Evolutionary conservation across 2,888 invertebrate genomes (phyloP), one percentile per base, ranked within the genome.

Genomic region (Euspilapteryx auroguttella): DNA sequence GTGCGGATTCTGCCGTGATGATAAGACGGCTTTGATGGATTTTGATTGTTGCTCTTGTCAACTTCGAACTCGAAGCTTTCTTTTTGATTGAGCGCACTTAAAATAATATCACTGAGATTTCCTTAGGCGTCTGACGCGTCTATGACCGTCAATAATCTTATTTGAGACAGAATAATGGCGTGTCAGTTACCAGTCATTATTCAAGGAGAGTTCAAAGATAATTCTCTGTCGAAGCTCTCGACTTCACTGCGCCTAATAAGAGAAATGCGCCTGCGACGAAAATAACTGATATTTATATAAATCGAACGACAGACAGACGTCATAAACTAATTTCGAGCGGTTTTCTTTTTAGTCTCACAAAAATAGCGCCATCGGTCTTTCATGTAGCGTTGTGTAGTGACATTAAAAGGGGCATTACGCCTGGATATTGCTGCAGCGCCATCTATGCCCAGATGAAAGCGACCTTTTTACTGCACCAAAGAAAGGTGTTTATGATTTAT

Each of bases 271-370:
- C 46, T 43, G 49, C 43, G 52, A 59, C 61, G 52, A 68, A 75
- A 71, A 71, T 71, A 73, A 68, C 71, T 64, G 62, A 71, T 6
- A 69, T 71, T 66, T 69, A 75, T 71, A 73, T 71, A 71, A 73
- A 73, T 75, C 73, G 73, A 75, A 73, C 68, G 66, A 65, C 68
- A 65, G 69, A 63, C 73, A 71, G 65, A 62, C 69, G 73, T 73
- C 73, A 75, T 75, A 75, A 73, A 75, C 69, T 69, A 71, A 73
- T 73, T 75, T 73, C 69, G 69, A 71, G 54, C 64, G 69, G 69
- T 68, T 69, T 71, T 69, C 59, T 73, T 17, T 71, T 73, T 71
- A 65, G 61, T 59, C 48, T 47, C 47, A 61, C 68, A 58, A 68
- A 73, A 71, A 75, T 73, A 75, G 69, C 62, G 48, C 49, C 65